These are phyloP conservation scores for Osmoderma eremita DNA, from an alignment of 2,888 invertebrate species.

Conservation along the genomic window DNA sequence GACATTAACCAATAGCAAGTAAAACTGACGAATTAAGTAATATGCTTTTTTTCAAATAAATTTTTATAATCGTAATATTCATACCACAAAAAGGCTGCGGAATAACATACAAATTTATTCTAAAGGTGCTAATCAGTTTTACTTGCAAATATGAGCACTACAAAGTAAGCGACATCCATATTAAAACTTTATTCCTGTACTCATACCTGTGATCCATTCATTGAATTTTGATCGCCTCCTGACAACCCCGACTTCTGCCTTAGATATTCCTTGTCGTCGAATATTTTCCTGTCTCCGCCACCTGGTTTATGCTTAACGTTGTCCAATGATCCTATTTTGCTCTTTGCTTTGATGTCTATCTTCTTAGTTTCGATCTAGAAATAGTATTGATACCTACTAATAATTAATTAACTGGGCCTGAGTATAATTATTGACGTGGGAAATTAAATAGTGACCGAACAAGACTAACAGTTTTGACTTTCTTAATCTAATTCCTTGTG, in stretches of 20 bases:
- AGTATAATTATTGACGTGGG: too few relatives aligned
- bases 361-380: slow-evolving; percentile 89
- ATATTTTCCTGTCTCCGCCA: slow-evolving; percentile 94
- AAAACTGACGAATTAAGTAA: slow-evolving; percentile 11
- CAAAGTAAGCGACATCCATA: background rate
- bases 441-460: too few relatives aligned
- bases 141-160: slow-evolving; percentile 13
- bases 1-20: background rate
- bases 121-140: slow-evolving; percentile 4
- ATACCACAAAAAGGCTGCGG: background rate
- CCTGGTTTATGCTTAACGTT: slow-evolving; percentile 92
- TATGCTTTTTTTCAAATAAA: background rate
- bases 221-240: slow-evolving; percentile 67
- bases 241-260: slow-evolving; percentile 72
- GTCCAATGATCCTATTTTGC: slow-evolving; percentile 91
- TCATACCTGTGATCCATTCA: slow-evolving; percentile 68
- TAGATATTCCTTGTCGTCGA: slow-evolving; percentile 91
- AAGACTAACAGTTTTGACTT: too few relatives aligned
- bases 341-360: slow-evolving; percentile 90
- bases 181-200: background rate
- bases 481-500: too few relatives aligned
- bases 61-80: background rate
- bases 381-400: background rate
- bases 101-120: background rate
- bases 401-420: too few relatives aligned